These are phyloP conservation scores for cattle (Bos taurus) DNA, from an alignment of 2,113 vertebrate genomes.

Conservation along the genomic window ARS-UCD2.0 NC_037329.1:49951001-49951500, in stretches of 20 bases:
- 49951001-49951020: not conserved
- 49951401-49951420: not conserved
- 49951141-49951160: not conserved
- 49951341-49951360: slow-evolving; percentile 13
- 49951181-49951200: not conserved
- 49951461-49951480: not conserved
- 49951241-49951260: not conserved
- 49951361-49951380: not conserved
- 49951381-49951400: not conserved
- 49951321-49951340: not conserved
- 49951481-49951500: not conserved
- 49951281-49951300: not conserved
- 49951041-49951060: not conserved
- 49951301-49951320: not conserved
- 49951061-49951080: not conserved
- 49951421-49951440: fast-evolving
- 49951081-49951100: not conserved
- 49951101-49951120: not conserved
- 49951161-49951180: not conserved
- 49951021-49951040: not conserved
- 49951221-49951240: not conserved
- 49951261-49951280: not conserved
- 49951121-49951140: not conserved
- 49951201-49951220: not conserved
- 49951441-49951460: not conserved